Evolutionary conservation across 2,797 vertebrate genomes (phyloP), one percentile per base, ranked within the genome.

Genomic region (Cuniculus paca): DNA sequence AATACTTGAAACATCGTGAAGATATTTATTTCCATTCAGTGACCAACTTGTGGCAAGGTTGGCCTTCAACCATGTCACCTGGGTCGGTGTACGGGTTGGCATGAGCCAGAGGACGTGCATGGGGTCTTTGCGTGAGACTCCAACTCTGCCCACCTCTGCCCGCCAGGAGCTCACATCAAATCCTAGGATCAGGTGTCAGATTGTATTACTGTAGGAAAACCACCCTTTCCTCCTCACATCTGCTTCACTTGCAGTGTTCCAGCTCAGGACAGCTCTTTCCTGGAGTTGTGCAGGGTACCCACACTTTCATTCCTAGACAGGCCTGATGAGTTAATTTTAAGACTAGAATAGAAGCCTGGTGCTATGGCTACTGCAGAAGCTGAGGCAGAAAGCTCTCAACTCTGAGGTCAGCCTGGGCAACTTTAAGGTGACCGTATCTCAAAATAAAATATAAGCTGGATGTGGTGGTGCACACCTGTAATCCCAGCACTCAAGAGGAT

Each of bases 131-230:
- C 17, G 75, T 20, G 10, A 50, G 20, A 17, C n/a, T 58, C 22
- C 19, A 14, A 36, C 56, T 31, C 50, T 28, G 63, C 19, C 26
- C 5, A 2, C 11, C 14, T 6, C 8, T 39, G 20, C 20, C 24
- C 4, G 3, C 1, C 42, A 39, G 36, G 28, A 58, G 39, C 2
- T 22, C 39, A 42, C 36, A 26, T 20, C 28, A 8, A 0, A 8
- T 61, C 31, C 61, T 58, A 28, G 34, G 54, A n/a, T 26, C 9
- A 56, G 28, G n/a, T 1, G 50, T 97, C 82, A 31, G 54, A 50
- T 1, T 83, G 31, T 92, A 65, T 84, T 96, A 93, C 58, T 60
- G 34, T 50, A 94, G 82, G 50, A 95, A 96, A 86, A 81, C 24
- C 54, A 28, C 9, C 86, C 26, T 58, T 50, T 91, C 54, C 58